phyloP scores from a whole-genome alignment of 2,888 invertebrate species.

The Eretmocerus hayati region DNA sequence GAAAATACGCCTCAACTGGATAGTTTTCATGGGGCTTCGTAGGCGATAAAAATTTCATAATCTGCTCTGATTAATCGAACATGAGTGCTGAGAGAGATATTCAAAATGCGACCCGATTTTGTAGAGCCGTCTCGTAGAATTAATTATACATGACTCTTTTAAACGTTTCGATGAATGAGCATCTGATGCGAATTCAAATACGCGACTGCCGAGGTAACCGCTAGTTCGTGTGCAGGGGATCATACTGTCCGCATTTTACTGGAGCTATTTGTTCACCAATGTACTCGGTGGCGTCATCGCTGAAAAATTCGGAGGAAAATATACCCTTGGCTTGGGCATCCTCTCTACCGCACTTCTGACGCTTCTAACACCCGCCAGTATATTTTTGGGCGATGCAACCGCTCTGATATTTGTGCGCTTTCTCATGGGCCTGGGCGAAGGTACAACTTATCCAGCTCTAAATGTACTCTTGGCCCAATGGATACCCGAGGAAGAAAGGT shows the following conservation, averaged over 20 bases:
- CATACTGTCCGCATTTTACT: constrained; percentile 76
- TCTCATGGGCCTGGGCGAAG: constrained; percentile 78
- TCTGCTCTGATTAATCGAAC: too few relatives aligned
- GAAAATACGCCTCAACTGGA: too few relatives aligned
- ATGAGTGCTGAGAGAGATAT: too few relatives aligned
- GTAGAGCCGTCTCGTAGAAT: too few relatives aligned
- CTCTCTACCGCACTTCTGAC: constrained; percentile 77
- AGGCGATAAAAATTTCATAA: too few relatives aligned
- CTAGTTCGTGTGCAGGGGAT: too few relatives aligned
- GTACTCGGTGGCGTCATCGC: constrained; percentile 76
- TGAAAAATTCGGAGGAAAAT: constrained; percentile 78
- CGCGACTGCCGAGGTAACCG: too few relatives aligned
- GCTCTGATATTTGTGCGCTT: constrained; percentile 70
- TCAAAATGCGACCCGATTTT: too few relatives aligned
- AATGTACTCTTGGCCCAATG: constrained; percentile 73
- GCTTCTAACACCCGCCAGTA: constrained; percentile 68
- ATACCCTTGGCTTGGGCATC: constrained; percentile 73
- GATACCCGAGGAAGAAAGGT: constrained; percentile 64
- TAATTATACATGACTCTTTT: too few relatives aligned
- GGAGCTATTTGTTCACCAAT: constrained; percentile 77
- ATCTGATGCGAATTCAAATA: too few relatives aligned
- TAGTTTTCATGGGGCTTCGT: too few relatives aligned
- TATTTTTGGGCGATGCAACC: constrained; percentile 58
- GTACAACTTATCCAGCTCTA: constrained; percentile 76
- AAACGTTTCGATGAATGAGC: too few relatives aligned